phyloP scores from a whole-genome alignment of 2,797 vertebrate species.

The Alcedo atthis region DNA sequence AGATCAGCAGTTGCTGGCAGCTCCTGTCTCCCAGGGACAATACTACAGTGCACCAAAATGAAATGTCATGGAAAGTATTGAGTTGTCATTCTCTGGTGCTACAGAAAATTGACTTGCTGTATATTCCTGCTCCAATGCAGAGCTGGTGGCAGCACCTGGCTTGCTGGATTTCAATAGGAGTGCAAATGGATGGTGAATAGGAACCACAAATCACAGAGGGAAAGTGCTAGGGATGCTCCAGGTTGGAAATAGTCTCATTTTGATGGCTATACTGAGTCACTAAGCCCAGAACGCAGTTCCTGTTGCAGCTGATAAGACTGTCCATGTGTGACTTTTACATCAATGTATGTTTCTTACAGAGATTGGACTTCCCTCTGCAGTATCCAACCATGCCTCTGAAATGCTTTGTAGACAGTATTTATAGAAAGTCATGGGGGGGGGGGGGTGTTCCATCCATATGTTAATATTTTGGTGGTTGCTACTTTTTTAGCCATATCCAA shows the following conservation, averaged over 20 bases:
- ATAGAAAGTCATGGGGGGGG: accelerated
- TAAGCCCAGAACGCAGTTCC: neutral
- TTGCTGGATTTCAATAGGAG: neutral
- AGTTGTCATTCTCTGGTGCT: neutral
- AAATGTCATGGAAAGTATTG: neutral
- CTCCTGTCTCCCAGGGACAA: neutral
- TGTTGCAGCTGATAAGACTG: slow-evolving; percentile 1
- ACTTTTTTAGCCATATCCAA: neutral
- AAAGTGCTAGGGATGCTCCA: neutral
- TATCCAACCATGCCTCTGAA: neutral
- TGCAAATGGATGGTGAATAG: neutral
- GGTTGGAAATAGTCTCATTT: neutral
- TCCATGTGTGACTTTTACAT: neutral
- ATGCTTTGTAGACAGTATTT: neutral
- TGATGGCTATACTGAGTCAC: neutral
- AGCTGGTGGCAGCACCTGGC: neutral
- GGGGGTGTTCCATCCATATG: neutral
- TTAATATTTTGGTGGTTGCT: neutral
- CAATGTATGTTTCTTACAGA: neutral
- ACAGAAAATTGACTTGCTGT: slow-evolving; percentile 12
- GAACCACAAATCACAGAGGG: neutral
- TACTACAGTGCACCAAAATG: neutral
- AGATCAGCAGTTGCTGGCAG: neutral
- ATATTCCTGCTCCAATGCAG: neutral
- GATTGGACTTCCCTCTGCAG: neutral